Base-by-base conservation (phyloP, 2,888 invertebrate genomes). In the Zonitis immaculata region DNA sequence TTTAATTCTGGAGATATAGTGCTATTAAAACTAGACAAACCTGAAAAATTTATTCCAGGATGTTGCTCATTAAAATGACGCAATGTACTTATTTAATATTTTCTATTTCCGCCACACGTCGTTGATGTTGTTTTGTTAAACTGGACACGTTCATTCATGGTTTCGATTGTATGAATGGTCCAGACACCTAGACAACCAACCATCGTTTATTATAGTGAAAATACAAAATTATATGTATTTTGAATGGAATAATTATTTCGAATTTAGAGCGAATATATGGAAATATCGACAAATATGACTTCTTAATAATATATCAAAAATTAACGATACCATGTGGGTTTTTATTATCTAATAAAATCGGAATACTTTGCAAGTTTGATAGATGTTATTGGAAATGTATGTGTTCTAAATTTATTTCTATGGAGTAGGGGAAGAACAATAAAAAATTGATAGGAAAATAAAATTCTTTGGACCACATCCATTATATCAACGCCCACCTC, bases 1-100 rank as follows among this genome's bases (percentile, higher is more conserved):
- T 64, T 62, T 60, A n/a, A 64, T 62, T 61, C 60, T 50, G 52
- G 59, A 54, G 39, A 54, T n/a, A n/a, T 57, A 53, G 52, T 55
- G 53, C 52, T 52, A 61, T 62, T 60, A 63, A 64, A 52, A 63
- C 60, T 61, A 64, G 64, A 64, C 61, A 63, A 62, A 64, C 64
- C 64, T 59, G 64, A 61, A 59, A 59, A 61, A 57, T 55, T 47
- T 61, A 59, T 56, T 57, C 52, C 64, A 63, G 64, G 64, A 64
- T 63, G 64, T 58, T 56, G 61, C 60, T 58, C 59, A 64, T 64
- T 64, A 64, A 63, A 59, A 55, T 59, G 59, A 62, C 61, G 60
- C 60, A 55, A 51, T 57, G 54, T 60, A 60, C 57, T 58, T 60
- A 58, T 61, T 60, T 57, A 56, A 60, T 61, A 60, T 58, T 61